phyloP scores from a whole-genome alignment of 1,140 invertebrate genomes.

The Lepidotrigona ventralis region DNA sequence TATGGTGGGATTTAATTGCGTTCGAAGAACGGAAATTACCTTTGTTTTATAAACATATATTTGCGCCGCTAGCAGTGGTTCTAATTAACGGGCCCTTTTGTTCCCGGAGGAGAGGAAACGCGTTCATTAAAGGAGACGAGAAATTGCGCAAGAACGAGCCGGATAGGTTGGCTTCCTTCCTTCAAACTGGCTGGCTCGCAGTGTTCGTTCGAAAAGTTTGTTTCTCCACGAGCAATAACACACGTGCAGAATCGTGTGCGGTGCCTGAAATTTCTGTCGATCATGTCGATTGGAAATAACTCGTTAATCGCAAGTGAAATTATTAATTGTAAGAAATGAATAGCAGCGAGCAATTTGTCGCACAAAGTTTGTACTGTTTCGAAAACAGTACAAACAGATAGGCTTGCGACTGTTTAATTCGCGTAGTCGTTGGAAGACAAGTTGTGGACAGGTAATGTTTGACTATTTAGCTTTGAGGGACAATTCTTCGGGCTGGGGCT shows the following conservation, averaged over 20 bases:
- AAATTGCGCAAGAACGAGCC: neutral
- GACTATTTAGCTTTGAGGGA: too few species aligned
- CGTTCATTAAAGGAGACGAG: neutral
- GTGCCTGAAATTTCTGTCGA: neutral
- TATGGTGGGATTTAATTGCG: slow-evolving; percentile 23
- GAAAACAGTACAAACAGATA: too few species aligned
- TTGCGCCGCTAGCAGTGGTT: too few species aligned
- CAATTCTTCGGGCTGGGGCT: neutral
- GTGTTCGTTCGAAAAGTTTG: too few species aligned
- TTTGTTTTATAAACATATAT: slow-evolving; percentile 20
- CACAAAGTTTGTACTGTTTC: neutral
- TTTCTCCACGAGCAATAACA: too few species aligned
- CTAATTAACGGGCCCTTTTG: slow-evolving; percentile 28
- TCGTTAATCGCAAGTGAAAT: too few species aligned
- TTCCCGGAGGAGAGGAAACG: neutral
- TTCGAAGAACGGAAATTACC: slow-evolving; percentile 18
- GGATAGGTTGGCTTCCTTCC: neutral
- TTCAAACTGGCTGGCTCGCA: neutral
- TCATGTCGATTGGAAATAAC: too few species aligned
- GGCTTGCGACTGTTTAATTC: slow-evolving; percentile 1
- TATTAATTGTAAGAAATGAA: neutral
- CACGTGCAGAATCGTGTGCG: too few species aligned
- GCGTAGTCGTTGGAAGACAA: neutral
- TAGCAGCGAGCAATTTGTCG: neutral
- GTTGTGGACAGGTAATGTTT: neutral